These are phyloP conservation scores for Alethe castanea DNA, from an alignment of 2,113 vertebrate species.

Conservation along the genomic window DNA sequence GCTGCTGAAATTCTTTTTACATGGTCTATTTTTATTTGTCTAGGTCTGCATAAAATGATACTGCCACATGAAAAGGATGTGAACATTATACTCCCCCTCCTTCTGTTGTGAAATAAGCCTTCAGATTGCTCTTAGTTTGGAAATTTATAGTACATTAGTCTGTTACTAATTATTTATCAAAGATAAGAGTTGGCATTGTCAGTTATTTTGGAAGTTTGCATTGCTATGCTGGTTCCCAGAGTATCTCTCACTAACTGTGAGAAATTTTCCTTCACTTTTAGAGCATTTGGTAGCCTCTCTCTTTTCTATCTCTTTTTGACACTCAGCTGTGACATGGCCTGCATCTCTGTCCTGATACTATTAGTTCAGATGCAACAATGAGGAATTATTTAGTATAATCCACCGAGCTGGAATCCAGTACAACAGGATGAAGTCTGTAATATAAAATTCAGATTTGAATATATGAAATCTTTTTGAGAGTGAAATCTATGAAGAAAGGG, in stretches of 20 bases:
- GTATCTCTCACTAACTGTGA: neutral
- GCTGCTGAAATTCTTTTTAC: neutral
- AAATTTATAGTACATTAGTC: conserved; percentile 3
- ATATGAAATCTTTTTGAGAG: neutral
- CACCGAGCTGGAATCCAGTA: neutral
- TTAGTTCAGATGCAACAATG: neutral
- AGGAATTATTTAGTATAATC: neutral
- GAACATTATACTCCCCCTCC: neutral
- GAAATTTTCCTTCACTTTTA: neutral
- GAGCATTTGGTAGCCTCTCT: neutral
- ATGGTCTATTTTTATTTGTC: neutral
- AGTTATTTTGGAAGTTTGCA: neutral
- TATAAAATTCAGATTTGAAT: neutral
- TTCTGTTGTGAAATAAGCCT: neutral
- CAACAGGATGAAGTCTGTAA: neutral
- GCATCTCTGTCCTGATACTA: neutral
- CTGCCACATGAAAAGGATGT: neutral
- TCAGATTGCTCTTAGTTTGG: neutral
- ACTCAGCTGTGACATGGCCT: neutral
- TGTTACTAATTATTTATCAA: conserved; percentile 38
- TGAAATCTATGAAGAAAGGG: neutral
- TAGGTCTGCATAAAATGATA: neutral
- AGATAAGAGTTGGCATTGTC: neutral
- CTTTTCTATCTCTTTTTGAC: neutral
- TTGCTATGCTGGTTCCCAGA: neutral